A percentile compares a stretch with the other conserved stretches of the same genome.
phyloP scores from a whole-genome alignment of 2,797 vertebrate species.

The Sebastes kiyomatsui region DNA sequence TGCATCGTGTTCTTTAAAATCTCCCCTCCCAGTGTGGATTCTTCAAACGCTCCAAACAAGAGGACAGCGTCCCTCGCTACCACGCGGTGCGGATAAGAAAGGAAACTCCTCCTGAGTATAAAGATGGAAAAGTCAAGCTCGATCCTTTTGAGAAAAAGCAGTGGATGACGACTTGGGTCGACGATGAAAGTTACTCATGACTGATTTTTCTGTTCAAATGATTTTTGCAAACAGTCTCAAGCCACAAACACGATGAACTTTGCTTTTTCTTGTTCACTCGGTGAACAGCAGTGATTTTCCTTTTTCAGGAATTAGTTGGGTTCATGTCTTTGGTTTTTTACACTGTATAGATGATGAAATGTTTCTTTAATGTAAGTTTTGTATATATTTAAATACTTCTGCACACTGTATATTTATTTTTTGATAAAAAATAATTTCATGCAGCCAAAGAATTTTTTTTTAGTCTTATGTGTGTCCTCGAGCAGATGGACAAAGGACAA shows the following conservation, averaged over 20 bases:
- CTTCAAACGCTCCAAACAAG: slow-evolving; percentile 93
- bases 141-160: slow-evolving; percentile 89
- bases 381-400: slow-evolving; percentile 84
- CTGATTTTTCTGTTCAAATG: not conserved
- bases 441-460: slow-evolving; percentile 69
- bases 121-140: slow-evolving; percentile 80
- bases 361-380: slow-evolving; percentile 78
- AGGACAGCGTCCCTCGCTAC: slow-evolving; percentile 92
- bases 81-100: slow-evolving; percentile 94
- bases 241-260: slow-evolving; percentile 26
- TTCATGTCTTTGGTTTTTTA: slow-evolving; percentile 35
- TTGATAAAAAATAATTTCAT: slow-evolving; percentile 51
- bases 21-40: slow-evolving; percentile 89
- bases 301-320: slow-evolving; percentile 3
- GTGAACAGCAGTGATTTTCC: slow-evolving; percentile 5
- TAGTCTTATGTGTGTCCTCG: slow-evolving; percentile 5
- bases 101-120: slow-evolving; percentile 84
- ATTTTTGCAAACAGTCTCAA: not conserved
- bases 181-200: slow-evolving; percentile 93
- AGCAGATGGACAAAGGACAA: not conserved
- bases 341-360: slow-evolving; percentile 77
- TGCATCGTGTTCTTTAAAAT: not conserved
- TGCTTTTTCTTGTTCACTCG: not conserved
- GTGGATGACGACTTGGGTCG: slow-evolving; percentile 94
- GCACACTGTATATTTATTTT: slow-evolving; percentile 83